Conservation (phyloP, 64 coral and sea anemone species). For the Pachyseris speciosa region DNA sequence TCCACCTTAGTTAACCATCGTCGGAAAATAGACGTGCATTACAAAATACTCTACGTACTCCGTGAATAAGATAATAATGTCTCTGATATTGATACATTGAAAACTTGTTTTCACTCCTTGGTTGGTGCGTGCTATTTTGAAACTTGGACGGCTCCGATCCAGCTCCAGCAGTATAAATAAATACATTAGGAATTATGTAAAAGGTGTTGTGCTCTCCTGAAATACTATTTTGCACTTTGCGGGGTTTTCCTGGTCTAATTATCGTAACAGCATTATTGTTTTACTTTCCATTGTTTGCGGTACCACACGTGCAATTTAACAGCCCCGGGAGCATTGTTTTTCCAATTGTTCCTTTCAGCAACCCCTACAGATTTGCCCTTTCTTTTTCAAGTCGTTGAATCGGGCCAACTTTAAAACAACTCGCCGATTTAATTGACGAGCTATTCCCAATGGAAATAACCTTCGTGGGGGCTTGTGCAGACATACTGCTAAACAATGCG, state of each 20-base stretch:
- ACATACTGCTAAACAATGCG: conserved; percentile 31
- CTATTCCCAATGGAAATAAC: conserved; percentile 45
- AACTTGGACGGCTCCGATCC: background rate
- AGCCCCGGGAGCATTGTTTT: background rate
- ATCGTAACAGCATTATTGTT: conserved; percentile 1
- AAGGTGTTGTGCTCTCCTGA: background rate
- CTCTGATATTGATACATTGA: background rate
- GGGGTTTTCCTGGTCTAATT: conserved; percentile 43
- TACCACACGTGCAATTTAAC: conserved; percentile 3
- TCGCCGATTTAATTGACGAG: conserved; percentile 13
- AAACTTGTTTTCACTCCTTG: background rate
- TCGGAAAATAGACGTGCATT: background rate
- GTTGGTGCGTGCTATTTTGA: background rate
- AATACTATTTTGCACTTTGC: conserved; percentile 15
- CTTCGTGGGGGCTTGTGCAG: conserved; percentile 63
- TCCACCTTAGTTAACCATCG: background rate
- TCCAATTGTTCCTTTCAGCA: conserved; percentile 7
- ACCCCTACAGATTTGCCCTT: background rate
- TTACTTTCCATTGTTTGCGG: conserved; percentile 1
- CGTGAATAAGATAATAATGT: background rate
- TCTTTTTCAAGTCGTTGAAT: conserved; percentile 2
- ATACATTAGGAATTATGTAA: conserved; percentile 9
- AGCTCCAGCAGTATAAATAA: background rate
- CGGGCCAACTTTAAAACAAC: conserved; percentile 4
- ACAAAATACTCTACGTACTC: background rate